Evolutionary conservation across 2,797 vertebrate species (phyloP).

Genomic region (Pseudochirops corinnae): DNA sequence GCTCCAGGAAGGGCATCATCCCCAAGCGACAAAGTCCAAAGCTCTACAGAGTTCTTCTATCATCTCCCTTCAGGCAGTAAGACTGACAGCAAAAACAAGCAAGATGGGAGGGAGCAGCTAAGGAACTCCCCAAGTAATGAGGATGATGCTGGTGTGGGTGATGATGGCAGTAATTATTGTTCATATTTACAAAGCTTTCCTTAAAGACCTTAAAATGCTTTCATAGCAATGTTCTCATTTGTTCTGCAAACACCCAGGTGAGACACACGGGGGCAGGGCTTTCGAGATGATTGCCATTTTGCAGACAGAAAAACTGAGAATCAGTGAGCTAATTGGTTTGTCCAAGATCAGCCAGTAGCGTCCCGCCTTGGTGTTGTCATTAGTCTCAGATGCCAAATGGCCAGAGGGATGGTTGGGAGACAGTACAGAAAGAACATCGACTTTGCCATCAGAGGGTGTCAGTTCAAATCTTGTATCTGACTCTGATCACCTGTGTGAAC

Average conservation of each 20-base stretch:
- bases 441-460: background rate
- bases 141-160: background rate
- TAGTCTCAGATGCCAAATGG: background rate
- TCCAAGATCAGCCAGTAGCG: background rate
- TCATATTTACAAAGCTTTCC: background rate
- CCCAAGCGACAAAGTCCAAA: background rate
- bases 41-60: background rate
- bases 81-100: background rate
- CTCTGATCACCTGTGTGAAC: background rate
- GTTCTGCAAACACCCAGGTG: background rate
- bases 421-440: background rate
- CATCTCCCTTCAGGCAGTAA: background rate
- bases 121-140: background rate
- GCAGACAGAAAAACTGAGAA: background rate
- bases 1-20: background rate
- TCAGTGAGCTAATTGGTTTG: background rate
- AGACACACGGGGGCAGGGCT: background rate
- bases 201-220: background rate
- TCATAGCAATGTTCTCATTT: background rate
- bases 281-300: background rate
- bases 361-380: background rate
- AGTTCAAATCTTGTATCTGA: background rate
- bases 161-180: background rate
- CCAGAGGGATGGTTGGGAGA: background rate
- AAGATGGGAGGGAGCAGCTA: background rate